These are phyloP conservation scores for Zosterops borbonicus DNA, from an alignment of 2,113 vertebrate genomes.

Conservation along the genomic window DNA sequence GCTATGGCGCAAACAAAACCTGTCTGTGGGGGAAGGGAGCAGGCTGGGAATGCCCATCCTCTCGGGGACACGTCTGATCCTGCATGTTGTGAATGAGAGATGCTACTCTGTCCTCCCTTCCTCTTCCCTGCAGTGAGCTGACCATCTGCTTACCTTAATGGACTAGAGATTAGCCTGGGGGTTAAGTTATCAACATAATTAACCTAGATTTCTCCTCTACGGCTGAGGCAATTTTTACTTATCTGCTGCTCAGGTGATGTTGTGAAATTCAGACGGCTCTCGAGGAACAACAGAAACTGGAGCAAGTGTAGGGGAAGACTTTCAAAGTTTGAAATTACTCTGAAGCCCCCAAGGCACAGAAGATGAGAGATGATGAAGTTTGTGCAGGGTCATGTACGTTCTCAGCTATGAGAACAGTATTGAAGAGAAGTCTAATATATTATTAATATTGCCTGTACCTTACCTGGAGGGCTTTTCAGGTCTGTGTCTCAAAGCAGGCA, in stretches of 20 bases:
- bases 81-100: conserved; percentile 32
- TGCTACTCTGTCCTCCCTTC: neutral
- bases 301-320: neutral
- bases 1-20: neutral
- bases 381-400: neutral
- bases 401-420: neutral
- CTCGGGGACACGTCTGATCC: neutral
- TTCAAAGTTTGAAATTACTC: conserved; percentile 6
- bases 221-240: conserved; percentile 27
- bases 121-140: conserved; percentile 52
- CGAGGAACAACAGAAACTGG: conserved; percentile 28
- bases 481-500: neutral
- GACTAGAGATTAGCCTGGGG: conserved; percentile 47
- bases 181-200: conserved; percentile 67
- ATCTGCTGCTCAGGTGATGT: conserved; percentile 10
- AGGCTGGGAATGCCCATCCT: neutral
- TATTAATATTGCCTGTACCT: conserved; percentile 18
- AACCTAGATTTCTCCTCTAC: conserved; percentile 59
- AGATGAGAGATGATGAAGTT: neutral
- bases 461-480: neutral
- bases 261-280: neutral
- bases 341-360: neutral
- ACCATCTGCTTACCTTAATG: conserved; percentile 68
- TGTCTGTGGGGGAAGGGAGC: neutral
- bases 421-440: neutral